phyloP scores from a whole-genome alignment of 2,888 invertebrate genomes.

The Spilarctia lutea region DNA sequence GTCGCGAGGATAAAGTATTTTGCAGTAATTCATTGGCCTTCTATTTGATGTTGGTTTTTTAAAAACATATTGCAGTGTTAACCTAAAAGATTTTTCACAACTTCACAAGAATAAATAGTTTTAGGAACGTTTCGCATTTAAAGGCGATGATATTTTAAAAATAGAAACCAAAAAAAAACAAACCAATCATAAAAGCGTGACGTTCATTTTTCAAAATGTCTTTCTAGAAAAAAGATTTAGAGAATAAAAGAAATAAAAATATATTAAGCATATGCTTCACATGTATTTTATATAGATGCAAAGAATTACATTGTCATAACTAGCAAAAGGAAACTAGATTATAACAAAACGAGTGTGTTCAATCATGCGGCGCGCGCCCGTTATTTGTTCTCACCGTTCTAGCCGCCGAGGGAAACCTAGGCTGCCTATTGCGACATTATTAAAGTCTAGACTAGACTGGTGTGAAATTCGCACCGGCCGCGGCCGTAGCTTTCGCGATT shows the following conservation, averaged over 20 bases:
- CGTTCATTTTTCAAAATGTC: too few relatives aligned
- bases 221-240: background rate
- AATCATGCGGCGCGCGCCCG: conserved; percentile 67
- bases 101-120: background rate
- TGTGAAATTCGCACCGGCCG: conserved; percentile 83
- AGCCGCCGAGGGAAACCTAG: conserved; percentile 65
- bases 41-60: background rate
- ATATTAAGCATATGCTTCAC: background rate
- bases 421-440: conserved; percentile 71
- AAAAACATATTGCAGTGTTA: background rate
- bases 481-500: conserved; percentile 79
- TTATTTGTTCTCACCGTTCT: conserved; percentile 80
- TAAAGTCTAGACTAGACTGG: conserved; percentile 79
- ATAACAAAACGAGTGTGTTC: conserved; percentile 56
- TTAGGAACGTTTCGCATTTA: background rate
- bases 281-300: conserved; percentile 19
- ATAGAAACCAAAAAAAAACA: too few relatives aligned
- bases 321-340: conserved; percentile 47
- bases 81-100: background rate
- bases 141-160: background rate
- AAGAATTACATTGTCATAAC: conserved; percentile 35
- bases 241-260: too few relatives aligned
- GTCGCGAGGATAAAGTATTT: conserved; percentile 5
- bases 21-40: background rate
- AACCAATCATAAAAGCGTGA: too few relatives aligned